Conservation (phyloP, 2,888 invertebrate genomes). For the Chalcis sispes region DNA sequence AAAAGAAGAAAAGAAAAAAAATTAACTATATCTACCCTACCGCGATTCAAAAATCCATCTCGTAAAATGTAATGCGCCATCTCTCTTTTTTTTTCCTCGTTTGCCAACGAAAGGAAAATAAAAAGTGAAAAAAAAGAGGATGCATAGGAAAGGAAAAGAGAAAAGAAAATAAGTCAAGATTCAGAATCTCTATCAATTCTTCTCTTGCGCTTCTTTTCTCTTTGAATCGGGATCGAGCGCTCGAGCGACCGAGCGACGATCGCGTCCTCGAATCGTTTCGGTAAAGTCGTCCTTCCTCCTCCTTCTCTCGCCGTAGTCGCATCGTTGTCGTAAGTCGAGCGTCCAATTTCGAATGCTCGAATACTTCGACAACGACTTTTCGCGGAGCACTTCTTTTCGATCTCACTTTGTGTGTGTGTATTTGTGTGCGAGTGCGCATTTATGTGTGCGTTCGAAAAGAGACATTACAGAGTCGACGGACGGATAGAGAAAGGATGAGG, state of each 20-base stretch:
- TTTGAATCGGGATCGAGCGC: neutral
- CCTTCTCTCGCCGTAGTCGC: no score
- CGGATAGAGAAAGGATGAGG: no score
- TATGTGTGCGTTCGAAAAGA: no score
- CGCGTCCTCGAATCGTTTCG: neutral
- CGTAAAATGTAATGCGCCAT: neutral
- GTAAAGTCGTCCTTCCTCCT: no score
- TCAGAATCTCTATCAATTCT: conserved; percentile 4
- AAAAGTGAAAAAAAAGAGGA: no score
- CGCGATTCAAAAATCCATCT: neutral
- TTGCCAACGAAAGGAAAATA: neutral
- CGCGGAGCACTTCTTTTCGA: no score
- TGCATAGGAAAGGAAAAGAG: no score
- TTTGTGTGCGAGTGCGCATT: no score
- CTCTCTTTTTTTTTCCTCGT: neutral
- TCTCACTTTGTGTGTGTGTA: no score
- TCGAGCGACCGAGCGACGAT: conserved; percentile 1
- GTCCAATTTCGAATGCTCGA: conserved; percentile 46
- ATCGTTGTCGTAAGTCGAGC: no score
- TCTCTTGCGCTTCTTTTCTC: conserved; percentile 20
- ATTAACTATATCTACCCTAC: neutral
- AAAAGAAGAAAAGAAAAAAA: conserved; percentile 11
- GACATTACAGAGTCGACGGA: no score
- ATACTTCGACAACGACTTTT: conserved; percentile 29
- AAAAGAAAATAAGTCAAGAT: neutral